A percentile compares a stretch with the other conserved stretches of the same genome.
Evolutionary conservation across 2,888 invertebrate species (phyloP).

Genomic region (Candidula unifasciata): DNA sequence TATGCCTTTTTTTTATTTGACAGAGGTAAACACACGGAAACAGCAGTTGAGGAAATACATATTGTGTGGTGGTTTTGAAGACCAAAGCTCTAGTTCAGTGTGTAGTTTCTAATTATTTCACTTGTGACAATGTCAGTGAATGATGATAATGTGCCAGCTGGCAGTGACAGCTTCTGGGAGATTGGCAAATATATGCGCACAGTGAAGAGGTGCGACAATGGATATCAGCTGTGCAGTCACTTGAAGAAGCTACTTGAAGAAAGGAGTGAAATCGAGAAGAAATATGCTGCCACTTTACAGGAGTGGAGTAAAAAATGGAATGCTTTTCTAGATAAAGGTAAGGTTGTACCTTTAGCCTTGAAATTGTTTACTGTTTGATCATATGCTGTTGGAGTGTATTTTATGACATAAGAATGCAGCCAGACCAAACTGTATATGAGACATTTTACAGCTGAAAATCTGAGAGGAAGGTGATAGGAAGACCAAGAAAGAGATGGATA

Average conservation of each 20-base stretch:
- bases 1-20: too few relatives aligned
- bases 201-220: slow-evolving; percentile 96
- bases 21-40: too few relatives aligned
- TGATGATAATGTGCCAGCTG: slow-evolving; percentile 66
- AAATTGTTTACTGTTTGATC: neutral
- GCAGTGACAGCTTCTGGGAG: slow-evolving; percentile 99
- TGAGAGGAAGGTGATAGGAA: too few relatives aligned
- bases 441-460: too few relatives aligned
- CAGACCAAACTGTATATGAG: too few relatives aligned
- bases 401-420: too few relatives aligned
- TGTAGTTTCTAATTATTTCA: neutral
- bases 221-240: slow-evolving; percentile 94
- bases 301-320: slow-evolving; percentile 99
- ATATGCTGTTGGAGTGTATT: neutral
- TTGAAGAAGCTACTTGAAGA: slow-evolving; percentile 93
- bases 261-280: slow-evolving; percentile 96
- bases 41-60: too few relatives aligned
- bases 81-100: too few relatives aligned
- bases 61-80: too few relatives aligned
- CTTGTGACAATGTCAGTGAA: slow-evolving; percentile 53
- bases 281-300: slow-evolving; percentile 94
- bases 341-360: slow-evolving; percentile 13
- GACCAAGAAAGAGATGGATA: too few relatives aligned
- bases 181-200: slow-evolving; percentile 98
- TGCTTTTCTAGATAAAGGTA: slow-evolving; percentile 96